Evolutionary conservation across 2,888 invertebrate genomes (phyloP).

Genomic region (Prosapia bicincta): DNA sequence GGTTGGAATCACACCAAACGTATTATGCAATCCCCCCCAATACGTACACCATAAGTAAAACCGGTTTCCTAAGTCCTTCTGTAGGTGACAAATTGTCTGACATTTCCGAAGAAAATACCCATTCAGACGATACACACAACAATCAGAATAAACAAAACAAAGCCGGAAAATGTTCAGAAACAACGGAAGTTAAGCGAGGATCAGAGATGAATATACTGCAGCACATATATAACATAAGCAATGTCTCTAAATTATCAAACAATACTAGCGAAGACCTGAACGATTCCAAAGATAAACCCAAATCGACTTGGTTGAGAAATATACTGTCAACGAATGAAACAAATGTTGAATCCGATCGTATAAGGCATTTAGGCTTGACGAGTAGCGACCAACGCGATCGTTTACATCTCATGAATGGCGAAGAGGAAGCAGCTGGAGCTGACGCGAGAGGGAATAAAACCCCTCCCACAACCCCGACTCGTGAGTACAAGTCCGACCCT

Average conservation of each 20-base stretch:
- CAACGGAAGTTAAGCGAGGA: background rate
- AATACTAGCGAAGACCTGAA: background rate
- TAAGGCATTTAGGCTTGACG: background rate
- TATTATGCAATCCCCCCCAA: background rate
- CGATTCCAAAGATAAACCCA: background rate
- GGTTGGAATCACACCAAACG: background rate
- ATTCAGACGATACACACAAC: background rate
- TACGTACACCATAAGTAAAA: background rate
- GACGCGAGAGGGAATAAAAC: conserved; percentile 7
- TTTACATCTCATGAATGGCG: conserved; percentile 17
- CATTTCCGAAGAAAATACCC: background rate
- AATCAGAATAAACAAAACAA: background rate
- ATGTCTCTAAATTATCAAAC: background rate
- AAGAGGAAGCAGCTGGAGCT: background rate
- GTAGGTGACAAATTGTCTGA: background rate
- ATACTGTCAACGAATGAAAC: background rate
- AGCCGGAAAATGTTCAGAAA: background rate
- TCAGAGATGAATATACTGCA: background rate
- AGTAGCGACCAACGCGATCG: background rate
- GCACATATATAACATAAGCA: background rate
- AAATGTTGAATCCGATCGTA: background rate
- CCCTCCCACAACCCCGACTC: background rate
- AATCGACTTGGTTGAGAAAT: background rate
- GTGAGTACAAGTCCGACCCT: background rate
- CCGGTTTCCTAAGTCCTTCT: background rate